Evolutionary conservation across 1,140 invertebrate species (phyloP).

Genomic region (Polyergus mexicanus): DNA sequence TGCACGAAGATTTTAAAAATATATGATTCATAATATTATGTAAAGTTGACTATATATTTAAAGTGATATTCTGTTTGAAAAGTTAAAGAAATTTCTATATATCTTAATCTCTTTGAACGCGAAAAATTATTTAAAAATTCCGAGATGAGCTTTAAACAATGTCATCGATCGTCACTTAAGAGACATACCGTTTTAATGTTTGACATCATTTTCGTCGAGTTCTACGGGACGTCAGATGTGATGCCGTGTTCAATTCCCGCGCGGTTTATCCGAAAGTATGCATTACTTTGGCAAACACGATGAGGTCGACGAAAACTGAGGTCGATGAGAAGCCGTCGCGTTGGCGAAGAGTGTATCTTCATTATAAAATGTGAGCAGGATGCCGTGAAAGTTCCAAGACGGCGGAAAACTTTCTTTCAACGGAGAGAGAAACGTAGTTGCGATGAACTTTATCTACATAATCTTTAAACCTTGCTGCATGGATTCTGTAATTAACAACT

Average conservation of each 20-base stretch:
- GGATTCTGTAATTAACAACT: constrained; percentile 52
- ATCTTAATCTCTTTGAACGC: constrained; percentile 10
- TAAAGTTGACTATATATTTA: neutral
- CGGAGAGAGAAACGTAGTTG: constrained; percentile 9
- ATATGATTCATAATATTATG: neutral
- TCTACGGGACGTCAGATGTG: constrained; percentile 38
- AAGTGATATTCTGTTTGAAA: constrained; percentile 22
- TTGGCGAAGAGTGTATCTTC: constrained; percentile 48
- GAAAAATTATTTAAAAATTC: constrained; percentile 40
- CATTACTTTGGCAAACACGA: constrained; percentile 54
- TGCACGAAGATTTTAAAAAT: neutral
- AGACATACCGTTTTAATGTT: neutral
- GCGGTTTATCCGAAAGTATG: constrained; percentile 52
- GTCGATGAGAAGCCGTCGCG: constrained; percentile 32
- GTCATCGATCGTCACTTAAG: neutral
- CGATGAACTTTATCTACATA: constrained; percentile 41
- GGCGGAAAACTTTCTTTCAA: constrained; percentile 50
- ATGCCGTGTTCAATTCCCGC: constrained; percentile 46
- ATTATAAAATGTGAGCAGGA: constrained; percentile 53
- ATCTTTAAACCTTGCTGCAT: constrained; percentile 45
- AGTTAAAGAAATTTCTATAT: neutral
- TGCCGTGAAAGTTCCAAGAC: constrained; percentile 41
- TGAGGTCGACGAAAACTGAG: constrained; percentile 22
- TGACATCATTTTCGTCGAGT: constrained; percentile 26
- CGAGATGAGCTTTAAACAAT: constrained; percentile 1